phyloP scores from a whole-genome alignment of 2,113 vertebrate species.

The Dasyurus viverrinus region DNA sequence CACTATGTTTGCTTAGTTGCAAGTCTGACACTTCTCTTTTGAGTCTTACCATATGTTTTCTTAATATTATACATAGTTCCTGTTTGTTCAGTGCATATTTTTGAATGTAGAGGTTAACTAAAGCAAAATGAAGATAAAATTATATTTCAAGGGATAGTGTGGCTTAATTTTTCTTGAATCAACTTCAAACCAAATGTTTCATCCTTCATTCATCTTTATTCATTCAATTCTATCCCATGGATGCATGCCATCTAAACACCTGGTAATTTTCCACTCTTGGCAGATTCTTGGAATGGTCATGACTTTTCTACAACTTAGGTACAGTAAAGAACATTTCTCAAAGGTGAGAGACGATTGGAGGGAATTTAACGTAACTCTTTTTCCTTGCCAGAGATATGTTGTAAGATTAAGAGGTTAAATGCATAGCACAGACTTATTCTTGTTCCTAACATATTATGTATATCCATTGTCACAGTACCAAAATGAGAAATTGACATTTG shows the following conservation, averaged over 20 bases:
- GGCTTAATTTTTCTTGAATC: slow-evolving; percentile 72
- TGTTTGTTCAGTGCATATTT: slow-evolving; percentile 69
- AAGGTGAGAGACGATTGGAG: slow-evolving; percentile 67
- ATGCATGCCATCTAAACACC: slow-evolving; percentile 80
- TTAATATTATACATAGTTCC: slow-evolving; percentile 59
- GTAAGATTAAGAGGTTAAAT: slow-evolving; percentile 63
- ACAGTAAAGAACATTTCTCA: slow-evolving; percentile 78
- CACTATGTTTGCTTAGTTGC: slow-evolving; percentile 65
- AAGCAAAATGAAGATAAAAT: slow-evolving; percentile 75
- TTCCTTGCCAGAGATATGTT: slow-evolving; percentile 66
- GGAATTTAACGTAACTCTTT: slow-evolving; percentile 66
- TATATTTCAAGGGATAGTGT: slow-evolving; percentile 72
- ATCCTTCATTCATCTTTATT: slow-evolving; percentile 76
- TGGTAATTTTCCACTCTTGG: slow-evolving; percentile 70
- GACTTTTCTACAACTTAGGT: slow-evolving; percentile 77
- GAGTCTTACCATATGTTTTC: slow-evolving; percentile 66
- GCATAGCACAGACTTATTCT: slow-evolving; percentile 19
- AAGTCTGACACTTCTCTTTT: slow-evolving; percentile 56
- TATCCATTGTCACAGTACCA: slow-evolving; percentile 44
- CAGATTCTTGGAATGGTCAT: slow-evolving; percentile 74
- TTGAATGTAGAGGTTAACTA: slow-evolving; percentile 67
- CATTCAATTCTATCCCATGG: slow-evolving; percentile 67
- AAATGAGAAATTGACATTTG: slow-evolving; percentile 33
- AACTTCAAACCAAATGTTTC: slow-evolving; percentile 72
- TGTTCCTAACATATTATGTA: slow-evolving; percentile 51